Evolutionary conservation across 2,888 invertebrate genomes (phyloP), one percentile per base, ranked within the genome.

Genomic region (Pollenia griseotomentosa): DNA sequence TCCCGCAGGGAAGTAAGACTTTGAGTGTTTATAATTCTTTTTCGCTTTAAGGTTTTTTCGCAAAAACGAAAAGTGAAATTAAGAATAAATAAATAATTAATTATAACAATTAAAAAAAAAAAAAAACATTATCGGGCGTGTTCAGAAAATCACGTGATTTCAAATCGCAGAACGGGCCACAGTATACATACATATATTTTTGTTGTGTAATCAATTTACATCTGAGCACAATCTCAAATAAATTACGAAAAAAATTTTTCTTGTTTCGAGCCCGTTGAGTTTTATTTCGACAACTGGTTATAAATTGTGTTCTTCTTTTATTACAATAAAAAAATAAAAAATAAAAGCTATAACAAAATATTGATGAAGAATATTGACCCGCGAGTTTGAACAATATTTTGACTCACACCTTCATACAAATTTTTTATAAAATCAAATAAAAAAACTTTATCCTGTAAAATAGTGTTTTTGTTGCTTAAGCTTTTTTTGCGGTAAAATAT

Each of bases 191-290:
- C 23, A 33, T 40, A 23, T 66, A 66, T 87, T 42, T 77, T 71
- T 88, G 90, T 91, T 92, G 92, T 92, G 91, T 92, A 92, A 92
- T 91, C 90, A 90, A 90, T 89, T 44, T 88, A 89, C 85, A 88
- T 61, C 75, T 14, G 19, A 81, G 75, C 75, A 82, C 88, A 81
- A 83, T 75, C 87, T 88, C 83, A 77, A 70, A 80, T 53, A 40
- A 46, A 42, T 23, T 3, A 46, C 11, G 33, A 23, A 63, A 80
- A 44, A 16, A 0, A 19, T n/a, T n/a, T n/a, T 53, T 70, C 19
- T 44, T 10, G 10, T 40, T 19, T 70, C 7, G 8, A 66, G 66
- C 46, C 4, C 10, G 8, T 33, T n/a, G 14, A 40, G 14, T 57
- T 78, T 68, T 59, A 48, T 59, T 23, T 23, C 33, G 5, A 48